Evolutionary conservation across 2,113 vertebrate species (phyloP), one percentile per base, ranked within the genome.

Genomic region (Hippocampus barbouri): DNA sequence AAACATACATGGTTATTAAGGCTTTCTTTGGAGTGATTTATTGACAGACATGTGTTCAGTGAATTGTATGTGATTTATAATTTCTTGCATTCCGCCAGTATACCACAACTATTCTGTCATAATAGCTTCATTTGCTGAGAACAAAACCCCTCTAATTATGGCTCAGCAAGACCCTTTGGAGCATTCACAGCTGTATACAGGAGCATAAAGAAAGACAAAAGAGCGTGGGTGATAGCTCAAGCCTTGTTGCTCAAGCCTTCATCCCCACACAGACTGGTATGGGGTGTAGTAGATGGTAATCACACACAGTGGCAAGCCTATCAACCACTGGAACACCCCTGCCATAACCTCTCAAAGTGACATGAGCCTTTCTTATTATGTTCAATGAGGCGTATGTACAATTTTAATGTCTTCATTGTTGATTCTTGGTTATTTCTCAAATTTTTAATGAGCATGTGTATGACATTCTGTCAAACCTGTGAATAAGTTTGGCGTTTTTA

Each of bases 61-160:
- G 86, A 88, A 87, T 89, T 89, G 88, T 77, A 79, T 76, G 82
- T 88, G 88, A 91, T 90, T 90, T 89, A 87, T 90, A 90, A 91
- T 89, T 86, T 88, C 89, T 90, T 82, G 80, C 83, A 88, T 88
- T 85, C 88, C 82, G 77, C 78, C 79, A 80, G 87, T 82, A 83
- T 76, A 82, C 83, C 82, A 80, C 84, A 86, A 86, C 87, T 83
- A 88, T 86, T 90, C 87, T 89, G 90, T 90, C 89, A 91, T 91
- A 91, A 91, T 89, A 88, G 90, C 86, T 83, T 90, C 86, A 88
- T 91, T 91, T 89, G 87, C 81, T 87, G 77, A 86, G 90, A 90
- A 90, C 89, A 91, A 90, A 91, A 87, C 85, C 86, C 84, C 74
- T 73, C 89, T 90, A 91, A 91, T 91, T 91, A 90, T 76, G 79